A percentile compares a stretch with the other conserved stretches of the same genome.
Conservation (phyloP, 1,140 invertebrate species). For the Drosophila lowei region DNA sequence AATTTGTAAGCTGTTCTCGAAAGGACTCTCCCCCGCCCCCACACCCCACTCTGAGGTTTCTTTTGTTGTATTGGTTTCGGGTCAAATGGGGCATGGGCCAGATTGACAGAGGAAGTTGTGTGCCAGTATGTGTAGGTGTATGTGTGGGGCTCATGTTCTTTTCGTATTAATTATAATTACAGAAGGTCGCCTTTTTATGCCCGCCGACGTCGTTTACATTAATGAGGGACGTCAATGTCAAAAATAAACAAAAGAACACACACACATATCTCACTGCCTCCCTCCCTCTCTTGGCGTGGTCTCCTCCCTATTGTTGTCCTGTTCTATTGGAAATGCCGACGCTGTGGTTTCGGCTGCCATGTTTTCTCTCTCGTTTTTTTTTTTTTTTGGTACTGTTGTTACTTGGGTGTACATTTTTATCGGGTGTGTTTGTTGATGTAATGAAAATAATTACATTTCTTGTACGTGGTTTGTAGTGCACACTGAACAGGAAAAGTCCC, state of each 20-base stretch:
- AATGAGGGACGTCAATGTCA: constrained; percentile 60
- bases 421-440: constrained; percentile 41
- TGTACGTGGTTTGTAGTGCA: constrained; percentile 55
- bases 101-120: constrained; percentile 33
- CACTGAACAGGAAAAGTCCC: constrained; percentile 32
- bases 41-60: constrained; percentile 4
- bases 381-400: constrained; percentile 26
- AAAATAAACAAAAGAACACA: constrained; percentile 38
- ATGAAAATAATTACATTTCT: constrained; percentile 76
- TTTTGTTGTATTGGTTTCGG: constrained; percentile 61
- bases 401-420: constrained; percentile 27
- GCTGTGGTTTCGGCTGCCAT: constrained; percentile 19
- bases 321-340: constrained; percentile 42
- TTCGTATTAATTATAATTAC: constrained; percentile 79
- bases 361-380: not conserved
- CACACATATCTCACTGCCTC: not conserved
- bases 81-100: constrained; percentile 25
- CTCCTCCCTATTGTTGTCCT: constrained; percentile 3
- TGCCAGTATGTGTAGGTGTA: not conserved
- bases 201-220: constrained; percentile 58
- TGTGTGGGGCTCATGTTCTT: constrained; percentile 50
- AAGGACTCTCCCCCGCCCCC: not conserved
- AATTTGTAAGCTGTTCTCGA: constrained; percentile 22
- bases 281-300: not conserved
- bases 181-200: constrained; percentile 65